Evolutionary conservation across 1,140 invertebrate species (phyloP), one percentile per base, ranked within the genome.

Genomic region (Popillia japonica): DNA sequence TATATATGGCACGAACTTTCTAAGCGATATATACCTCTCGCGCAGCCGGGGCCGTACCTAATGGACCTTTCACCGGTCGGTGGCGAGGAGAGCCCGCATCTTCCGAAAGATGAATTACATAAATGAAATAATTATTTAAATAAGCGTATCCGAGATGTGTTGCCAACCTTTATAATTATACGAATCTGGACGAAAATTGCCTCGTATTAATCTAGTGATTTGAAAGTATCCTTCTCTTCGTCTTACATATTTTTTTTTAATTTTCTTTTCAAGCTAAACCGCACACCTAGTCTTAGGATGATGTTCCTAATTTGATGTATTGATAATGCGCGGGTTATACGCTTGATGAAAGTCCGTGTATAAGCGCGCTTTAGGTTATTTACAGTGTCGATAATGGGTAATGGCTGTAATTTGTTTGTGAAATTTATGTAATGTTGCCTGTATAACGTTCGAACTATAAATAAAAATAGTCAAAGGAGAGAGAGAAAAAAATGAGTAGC

Each of bases 51-150:
- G 27, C 27, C 27, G 27, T 34, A 34, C 27, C 27, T 68, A 68
- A 23, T 27, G 22, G 61, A 68, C 61, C 61, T 68, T 68, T 68
- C 61, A 68, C 61, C 61, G 61, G 61, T 22, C 61, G 22, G 61
- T 68, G 61, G 20, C 61, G 61, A 34, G 27, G 27, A 4, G 22
- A 23, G n/a, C 11, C 61, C 27, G 61, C 61, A 68, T 68, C 61
- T 23, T 68, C 61, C 22, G 61, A 68, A 34, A 68, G 61, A 68
- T 68, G 61, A 68, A 68, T 68, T 68, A 68, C 61, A 68, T 68
- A 68, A 68, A 68, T 68, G 61, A 68, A 68, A 68, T 68, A 68
- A 68, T 68, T 68, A 68, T 68, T 68, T 68, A 68, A 68, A 68
- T 68, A 68, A 68, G 61, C 61, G 27, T 68, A 27, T 68, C 61